Base-by-base conservation (phyloP, 2,797 vertebrate species). In the Nannoperca obscura region DNA sequence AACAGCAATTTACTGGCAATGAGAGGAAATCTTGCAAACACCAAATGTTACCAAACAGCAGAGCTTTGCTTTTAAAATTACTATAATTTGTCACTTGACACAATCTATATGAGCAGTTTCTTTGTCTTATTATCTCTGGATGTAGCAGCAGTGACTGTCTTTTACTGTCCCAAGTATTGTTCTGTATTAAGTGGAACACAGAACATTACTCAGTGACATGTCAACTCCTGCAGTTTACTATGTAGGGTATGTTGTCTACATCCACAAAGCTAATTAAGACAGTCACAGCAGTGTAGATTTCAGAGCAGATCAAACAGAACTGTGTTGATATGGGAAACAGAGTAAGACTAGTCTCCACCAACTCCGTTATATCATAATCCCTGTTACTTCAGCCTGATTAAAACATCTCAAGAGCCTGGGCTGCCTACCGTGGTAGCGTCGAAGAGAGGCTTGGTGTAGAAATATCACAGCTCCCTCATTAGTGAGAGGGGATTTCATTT, bases 391-490 rank as follows among this genome's bases (percentile, higher is more conserved):
- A 88, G 79, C 88, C 91, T 94, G 93, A 93, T 93, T 93, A 93
- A 93, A 94, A 93, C 91, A 90, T 94, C 94, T 94, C 92, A 80
- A 89, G 84, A 86, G 86, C 85, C 81, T 61, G 81, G 75, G 84
- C 89, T 88, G 90, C 90, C 86, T 88, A 86, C 77, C 76, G 81
- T 87, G 88, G 83, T 90, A 86, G 85, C 71, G 70, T 85, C n/a
- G 52, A 65, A 78, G 84, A 88, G 85, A 85, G 80, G 72, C 89
- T 92, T 70, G 88, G 69, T 84, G 88, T 79, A 82, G 88, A 91
- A 91, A 91, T 91, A 94, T 95, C 93, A 93, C 94, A 92, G 91
- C 91, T 93, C 88, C 92, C 94, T 96, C 94, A 95, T 95, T 96
- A 95, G 93, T 77, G 91, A 93, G 89, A 89, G 90, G 89, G 91